Evolutionary conservation across 2,797 vertebrate species (phyloP).

Genomic region (Hozukius guyotensis): DNA sequence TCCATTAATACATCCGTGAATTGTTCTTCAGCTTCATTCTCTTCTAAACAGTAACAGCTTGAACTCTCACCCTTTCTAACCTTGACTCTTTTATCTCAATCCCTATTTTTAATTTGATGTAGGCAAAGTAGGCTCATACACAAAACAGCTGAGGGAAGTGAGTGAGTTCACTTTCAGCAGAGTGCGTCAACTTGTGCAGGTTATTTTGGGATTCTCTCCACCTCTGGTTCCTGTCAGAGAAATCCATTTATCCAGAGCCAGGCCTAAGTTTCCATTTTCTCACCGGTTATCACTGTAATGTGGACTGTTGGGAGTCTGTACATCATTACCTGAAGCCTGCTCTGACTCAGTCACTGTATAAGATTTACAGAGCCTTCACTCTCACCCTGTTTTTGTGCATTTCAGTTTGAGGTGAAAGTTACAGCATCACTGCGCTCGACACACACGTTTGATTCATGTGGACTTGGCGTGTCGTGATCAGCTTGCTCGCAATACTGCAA

Average conservation of each 20-base stretch:
- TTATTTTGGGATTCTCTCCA: constrained; percentile 61
- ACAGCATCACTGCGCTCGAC: neutral
- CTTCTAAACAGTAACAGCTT: neutral
- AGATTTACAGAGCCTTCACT: neutral
- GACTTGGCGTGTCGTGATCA: neutral
- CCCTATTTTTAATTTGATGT: neutral
- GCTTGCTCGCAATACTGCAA: neutral
- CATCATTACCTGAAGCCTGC: constrained; percentile 25
- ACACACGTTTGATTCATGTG: neutral
- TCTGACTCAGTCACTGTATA: neutral
- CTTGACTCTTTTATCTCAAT: neutral
- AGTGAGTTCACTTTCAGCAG: constrained; percentile 13
- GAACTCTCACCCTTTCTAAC: neutral
- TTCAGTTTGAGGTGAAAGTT: neutral
- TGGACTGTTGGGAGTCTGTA: neutral
- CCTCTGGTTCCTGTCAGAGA: constrained; percentile 64
- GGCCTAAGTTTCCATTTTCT: constrained; percentile 58
- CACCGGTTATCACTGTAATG: constrained; percentile 32
- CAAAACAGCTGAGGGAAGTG: neutral
- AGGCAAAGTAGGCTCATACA: neutral
- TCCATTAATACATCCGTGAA: neutral
- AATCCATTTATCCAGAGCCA: constrained; percentile 41
- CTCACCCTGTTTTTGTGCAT: neutral
- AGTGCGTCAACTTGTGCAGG: constrained; percentile 14
- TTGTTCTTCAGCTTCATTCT: neutral